Evolutionary conservation across 30 jellyfish, hydroid and myxozoan genomes (phyloP), one percentile per base, ranked within the genome.

Genomic region (Pseudorhiza aurosa): DNA sequence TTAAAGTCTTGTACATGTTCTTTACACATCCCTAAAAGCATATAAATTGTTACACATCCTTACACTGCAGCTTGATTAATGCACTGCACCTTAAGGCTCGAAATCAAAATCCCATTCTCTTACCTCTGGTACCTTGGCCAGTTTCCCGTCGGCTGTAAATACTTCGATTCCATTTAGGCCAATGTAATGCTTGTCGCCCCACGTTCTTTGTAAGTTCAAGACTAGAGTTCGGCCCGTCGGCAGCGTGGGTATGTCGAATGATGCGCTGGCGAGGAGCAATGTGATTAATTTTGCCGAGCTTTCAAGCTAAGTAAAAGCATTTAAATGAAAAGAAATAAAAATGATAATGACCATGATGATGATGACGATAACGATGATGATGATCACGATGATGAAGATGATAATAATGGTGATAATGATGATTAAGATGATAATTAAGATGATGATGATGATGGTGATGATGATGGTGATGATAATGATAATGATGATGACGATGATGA

Each of bases 151-250:
- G 32, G 43, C 71, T 9, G 88, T 79, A 71, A 92, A 92, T 1
- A 92, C 96, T 63, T 92, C 98, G 56, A 92, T 76, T 17, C 98
- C 98, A 85, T 92, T 92, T 75, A 92, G 75, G 32, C 98, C 98
- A 44, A 92, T 93, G 87, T 92, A 92, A 67, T 92, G 96, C 36
- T 88, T 64, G 68, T 92, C 98, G 45, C 98, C 98, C 98, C 98
- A 92, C 12, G 98, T 92, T 27, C 94, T 62, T 43, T 75, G 72
- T 9, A 92, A 77, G 62, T 92, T 84, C 40, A 92, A 42, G n/a
- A 75, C 76, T 21, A 92, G 90, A 14, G 45, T 72, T 28, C 72
- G 69, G 3, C 98, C 98, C 15, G 30, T 85, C 10, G 98, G 98
- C 29, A 92, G 82, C n/a, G 85, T 75, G 19, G 98, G 98, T 42